These are phyloP conservation scores for Pangasius larnaudii DNA, from an alignment of 2,797 vertebrate genomes.

Conservation along the genomic window DNA sequence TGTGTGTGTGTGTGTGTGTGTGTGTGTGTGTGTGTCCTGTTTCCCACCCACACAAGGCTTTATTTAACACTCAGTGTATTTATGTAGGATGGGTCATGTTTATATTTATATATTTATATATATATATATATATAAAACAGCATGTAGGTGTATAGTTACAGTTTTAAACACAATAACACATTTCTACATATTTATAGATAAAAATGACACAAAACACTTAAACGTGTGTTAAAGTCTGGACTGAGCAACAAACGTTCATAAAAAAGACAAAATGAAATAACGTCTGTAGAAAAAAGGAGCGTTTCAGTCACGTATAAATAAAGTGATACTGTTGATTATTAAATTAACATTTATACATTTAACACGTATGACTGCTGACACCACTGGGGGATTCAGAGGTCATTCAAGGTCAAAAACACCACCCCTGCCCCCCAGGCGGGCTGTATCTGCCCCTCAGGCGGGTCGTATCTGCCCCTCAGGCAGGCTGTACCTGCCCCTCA, in stretches of 20 bases:
- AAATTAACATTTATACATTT: not conserved
- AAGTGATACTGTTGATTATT: not conserved
- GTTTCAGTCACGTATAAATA: not conserved
- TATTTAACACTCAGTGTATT: slow-evolving; percentile 4
- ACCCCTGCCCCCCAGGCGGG: not conserved
- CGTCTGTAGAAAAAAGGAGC: not conserved
- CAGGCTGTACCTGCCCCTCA: no score
- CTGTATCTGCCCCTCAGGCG: not conserved
- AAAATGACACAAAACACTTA: not conserved
- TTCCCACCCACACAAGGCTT: not conserved
- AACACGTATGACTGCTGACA: no score
- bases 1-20: not conserved
- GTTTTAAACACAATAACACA: not conserved
- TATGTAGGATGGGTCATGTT: not conserved
- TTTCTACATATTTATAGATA: not conserved
- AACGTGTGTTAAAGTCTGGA: not conserved
- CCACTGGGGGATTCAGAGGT: no score
- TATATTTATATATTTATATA: no score
- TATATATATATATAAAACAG: not conserved
- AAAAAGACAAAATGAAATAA: not conserved
- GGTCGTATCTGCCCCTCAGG: not conserved
- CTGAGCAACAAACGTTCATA: not conserved
- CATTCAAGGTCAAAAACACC: no score
- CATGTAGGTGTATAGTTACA: not conserved
- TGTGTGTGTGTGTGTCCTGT: slow-evolving; percentile 35